Evolutionary conservation across 2,113 vertebrate species (phyloP), one percentile per base, ranked within the genome.

Genomic region (Pagrus major): DNA sequence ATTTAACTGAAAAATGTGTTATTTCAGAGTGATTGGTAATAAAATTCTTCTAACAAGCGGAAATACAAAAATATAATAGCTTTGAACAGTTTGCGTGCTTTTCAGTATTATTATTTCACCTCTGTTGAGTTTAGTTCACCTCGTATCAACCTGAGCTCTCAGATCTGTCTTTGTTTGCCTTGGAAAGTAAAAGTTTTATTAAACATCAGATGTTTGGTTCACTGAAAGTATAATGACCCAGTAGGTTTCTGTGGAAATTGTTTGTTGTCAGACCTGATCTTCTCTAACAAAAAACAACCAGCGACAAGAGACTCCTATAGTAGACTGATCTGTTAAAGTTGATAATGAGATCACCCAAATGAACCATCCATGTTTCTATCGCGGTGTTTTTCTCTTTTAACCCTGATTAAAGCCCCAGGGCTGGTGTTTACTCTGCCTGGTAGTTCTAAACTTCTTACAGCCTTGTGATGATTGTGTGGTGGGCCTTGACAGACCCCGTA

Each of bases 401-500:
- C 16, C 29, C 49, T 23, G 37, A 77, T 72, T 80, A 63, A 71
- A 81, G 51, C 69, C 52, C 7, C 33, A 20, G 21, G 41, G 9
- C 16, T 60, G 33, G 23, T 66, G 52, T 82, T 88, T 56, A 71
- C 67, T 74, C 74, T 77, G 61, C 54, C 61, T 58, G 71, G 29
- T 49, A 49, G 29, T 47, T 71, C 74, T 71, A 37, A 85, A 88
- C 63, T 68, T 71, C 67, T 70, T 51, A 63, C 71, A 81, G 4
- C 61, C 12, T 42, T 78, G 44, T 75, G 83, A 88, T 87, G 70
- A 85, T 78, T 87, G 78, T 31, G 51, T 78, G 73, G 20, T 44
- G 83, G 84, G 70, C 88, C 78, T 90, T 91, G 89, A 76, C 75
- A 76, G 82, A 82, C 42, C 61, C 84, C 7, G 25, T 86, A 72